Evolutionary conservation across 2,113 vertebrate genomes (phyloP).

Genomic region (Bettongia penicillata): DNA sequence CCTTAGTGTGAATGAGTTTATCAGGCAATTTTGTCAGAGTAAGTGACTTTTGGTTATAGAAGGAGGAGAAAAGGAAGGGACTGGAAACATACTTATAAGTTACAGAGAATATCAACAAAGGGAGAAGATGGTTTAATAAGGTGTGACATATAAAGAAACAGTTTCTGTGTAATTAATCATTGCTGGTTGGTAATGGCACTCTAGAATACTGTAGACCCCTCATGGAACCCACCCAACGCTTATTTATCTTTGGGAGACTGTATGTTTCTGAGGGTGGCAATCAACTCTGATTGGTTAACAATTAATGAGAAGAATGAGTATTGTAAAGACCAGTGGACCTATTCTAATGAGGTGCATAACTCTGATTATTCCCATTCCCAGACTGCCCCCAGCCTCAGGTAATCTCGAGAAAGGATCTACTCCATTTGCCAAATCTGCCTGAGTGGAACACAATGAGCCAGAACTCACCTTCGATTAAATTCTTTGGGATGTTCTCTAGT

Average conservation of each 20-base stretch:
- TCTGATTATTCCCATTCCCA: background rate
- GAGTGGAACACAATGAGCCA: background rate
- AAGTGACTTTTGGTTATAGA: background rate
- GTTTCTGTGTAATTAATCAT: background rate
- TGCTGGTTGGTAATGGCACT: background rate
- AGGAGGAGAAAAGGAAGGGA: background rate
- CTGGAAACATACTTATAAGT: background rate
- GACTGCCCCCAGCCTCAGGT: too few species aligned
- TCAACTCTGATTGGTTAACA: background rate
- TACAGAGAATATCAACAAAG: background rate
- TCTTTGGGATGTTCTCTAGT: background rate
- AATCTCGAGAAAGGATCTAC: background rate
- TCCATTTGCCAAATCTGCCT: background rate
- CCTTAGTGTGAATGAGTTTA: background rate
- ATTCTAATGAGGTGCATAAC: background rate
- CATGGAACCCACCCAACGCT: background rate
- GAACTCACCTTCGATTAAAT: background rate
- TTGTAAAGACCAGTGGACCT: background rate
- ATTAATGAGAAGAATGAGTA: background rate
- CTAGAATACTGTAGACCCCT: background rate
- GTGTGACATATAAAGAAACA: background rate
- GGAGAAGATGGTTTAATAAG: background rate
- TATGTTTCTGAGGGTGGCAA: too few species aligned
- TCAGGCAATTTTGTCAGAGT: background rate
- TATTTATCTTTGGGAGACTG: too few species aligned